Base-by-base conservation (phyloP, 1,140 invertebrate species). In the Drosophila leontia region DNA sequence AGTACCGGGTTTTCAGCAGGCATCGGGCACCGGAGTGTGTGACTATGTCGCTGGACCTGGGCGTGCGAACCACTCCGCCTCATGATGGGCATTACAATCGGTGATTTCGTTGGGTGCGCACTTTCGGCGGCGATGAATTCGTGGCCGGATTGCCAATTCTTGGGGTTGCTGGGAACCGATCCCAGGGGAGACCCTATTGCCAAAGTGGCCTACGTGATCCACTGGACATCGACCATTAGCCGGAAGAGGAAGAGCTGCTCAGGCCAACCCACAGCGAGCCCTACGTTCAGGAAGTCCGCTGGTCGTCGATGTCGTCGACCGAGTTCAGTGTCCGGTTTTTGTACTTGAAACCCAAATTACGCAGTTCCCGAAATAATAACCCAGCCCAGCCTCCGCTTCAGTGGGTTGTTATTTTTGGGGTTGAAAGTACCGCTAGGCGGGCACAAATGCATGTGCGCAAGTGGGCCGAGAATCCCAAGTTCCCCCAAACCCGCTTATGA, bases 291-390 rank as follows among this genome's bases (percentile, higher is more conserved):
- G 80, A 82, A 82, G 81, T 79, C 12, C 32, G 15, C 8, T 32
- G 55, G 45, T 5, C 11, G 29, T 41, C 70, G 53, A 32, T 65
- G 65, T 60, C 47, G 45, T 72, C 69, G 45, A 71, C 17, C 55
- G 69, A 69, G 84, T 87, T 87, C 84, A 87, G 84, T 72, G 84
- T 64, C 71, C 84, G 72, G 84, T 69, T 88, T 84, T 88, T 87
- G 85, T 87, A 88, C 84, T 87, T 87, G 84, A 87, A 80, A 87
- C 84, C 84, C 84, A 87, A 88, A 87, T 87, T 88, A 82, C 84
- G 84, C 80, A 88, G 67, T 87, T 84, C 84, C 77, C 65, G 53
- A 88, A 88, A 84, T 80, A 87, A 71, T 60, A 42, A 35, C n/a
- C 15, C n/a, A 17, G 44, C 65, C 53, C 65, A 70, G 51, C 65